Evolutionary conservation across 1,140 invertebrate genomes (phyloP), one percentile per base, ranked within the genome.

Genomic region (Phenacoccus solenopsis): DNA sequence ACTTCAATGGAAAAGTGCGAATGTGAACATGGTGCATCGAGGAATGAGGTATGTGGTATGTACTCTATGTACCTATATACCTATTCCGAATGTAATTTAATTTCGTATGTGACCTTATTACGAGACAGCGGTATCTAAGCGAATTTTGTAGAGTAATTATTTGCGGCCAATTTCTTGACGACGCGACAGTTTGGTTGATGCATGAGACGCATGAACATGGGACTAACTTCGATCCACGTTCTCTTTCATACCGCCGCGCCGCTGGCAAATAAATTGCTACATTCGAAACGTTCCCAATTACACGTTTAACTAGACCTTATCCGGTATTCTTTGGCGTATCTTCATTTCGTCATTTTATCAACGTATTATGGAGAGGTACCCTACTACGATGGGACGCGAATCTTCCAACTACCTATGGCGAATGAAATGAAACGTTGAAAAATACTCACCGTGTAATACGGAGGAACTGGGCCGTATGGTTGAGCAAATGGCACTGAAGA

Each of bases 381-480:
- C 21, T 5, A 0, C 7, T 7, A 25, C 10, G 9, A 10, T 38
- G 9, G n/a, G 35, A 38, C n/a, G n/a, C n/a, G n/a, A n/a, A n/a
- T n/a, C n/a, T n/a, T n/a, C n/a, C n/a, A n/a, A n/a, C n/a, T n/a
- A n/a, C n/a, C n/a, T n/a, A n/a, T n/a, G n/a, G n/a, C n/a, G n/a
- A n/a, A n/a, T n/a, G n/a, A n/a, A n/a, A n/a, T n/a, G n/a, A n/a
- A n/a, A n/a, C 56, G 0, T 28, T 21, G 10, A 21, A 28, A 57
- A 49, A 20, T 3, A 27, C 70, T 71, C 57, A 73, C 72, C 57
- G 30, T 64, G 38, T 71, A 70, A 28, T 56, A 57, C 16, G 21
- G 28, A 30, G 2, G 9, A 32, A 69, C 27, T 38, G 70, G 64
- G 9, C 20, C 1, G 25, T 64, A 64, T n/a, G 28, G 68, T 21